These are phyloP conservation scores for Tortricodes alternella DNA, from an alignment of 2,888 invertebrate genomes.

Conservation along the genomic window DNA sequence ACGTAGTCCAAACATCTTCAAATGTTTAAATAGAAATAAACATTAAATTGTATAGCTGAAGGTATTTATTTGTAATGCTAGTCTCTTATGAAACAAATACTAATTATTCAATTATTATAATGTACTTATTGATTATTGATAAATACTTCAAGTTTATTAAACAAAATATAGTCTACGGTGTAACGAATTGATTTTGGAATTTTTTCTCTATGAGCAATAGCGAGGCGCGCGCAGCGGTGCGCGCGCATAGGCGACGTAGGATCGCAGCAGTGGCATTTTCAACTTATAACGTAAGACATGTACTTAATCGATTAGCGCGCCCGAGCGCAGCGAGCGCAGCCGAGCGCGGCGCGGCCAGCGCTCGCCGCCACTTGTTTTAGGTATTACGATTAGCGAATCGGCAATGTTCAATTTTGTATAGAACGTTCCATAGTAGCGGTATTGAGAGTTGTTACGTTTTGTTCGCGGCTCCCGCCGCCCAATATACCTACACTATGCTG, in stretches of 20 bases:
- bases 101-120: constrained; percentile 83
- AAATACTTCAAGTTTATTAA: constrained; percentile 82
- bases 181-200: constrained; percentile 80
- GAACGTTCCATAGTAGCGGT: constrained; percentile 80
- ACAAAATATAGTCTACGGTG: constrained; percentile 80
- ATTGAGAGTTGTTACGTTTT: constrained; percentile 79
- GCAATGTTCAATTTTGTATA: constrained; percentile 82
- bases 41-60: constrained; percentile 82
- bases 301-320: constrained; percentile 72
- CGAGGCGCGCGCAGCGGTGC: constrained; percentile 39
- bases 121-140: constrained; percentile 83
- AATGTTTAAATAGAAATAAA: constrained; percentile 80
- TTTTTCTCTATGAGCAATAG: constrained; percentile 77
- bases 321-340: constrained; percentile 47
- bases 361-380: constrained; percentile 75
- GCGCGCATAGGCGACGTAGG: constrained; percentile 68
- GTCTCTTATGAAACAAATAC: constrained; percentile 83
- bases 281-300: constrained; percentile 77
- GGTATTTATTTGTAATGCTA: constrained; percentile 83
- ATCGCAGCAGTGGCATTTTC: constrained; percentile 80
- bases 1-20: constrained; percentile 79
- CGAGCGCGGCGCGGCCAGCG: constrained; percentile 34
- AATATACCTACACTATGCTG: constrained; percentile 39
- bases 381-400: constrained; percentile 69
- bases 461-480: constrained; percentile 46